These are phyloP conservation scores for Conomelus anceps DNA, from an alignment of 2,888 invertebrate species.

Conservation along the genomic window DNA sequence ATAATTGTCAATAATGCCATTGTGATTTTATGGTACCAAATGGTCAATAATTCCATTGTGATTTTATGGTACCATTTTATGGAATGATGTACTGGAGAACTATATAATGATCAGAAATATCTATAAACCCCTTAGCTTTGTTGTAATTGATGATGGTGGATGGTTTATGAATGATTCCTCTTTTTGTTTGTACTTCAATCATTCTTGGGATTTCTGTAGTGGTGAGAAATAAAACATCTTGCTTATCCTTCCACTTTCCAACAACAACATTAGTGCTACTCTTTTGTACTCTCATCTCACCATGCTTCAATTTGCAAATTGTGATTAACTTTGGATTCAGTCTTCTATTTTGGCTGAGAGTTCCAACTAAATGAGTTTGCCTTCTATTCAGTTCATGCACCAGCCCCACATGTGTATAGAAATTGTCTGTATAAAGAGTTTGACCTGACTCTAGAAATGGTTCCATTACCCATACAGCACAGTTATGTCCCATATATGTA, in stretches of 20 bases:
- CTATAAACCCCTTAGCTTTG: background rate
- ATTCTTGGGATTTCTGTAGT: background rate
- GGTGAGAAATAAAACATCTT: background rate
- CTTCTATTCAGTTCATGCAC: background rate
- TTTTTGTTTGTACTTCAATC: background rate
- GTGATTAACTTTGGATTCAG: background rate
- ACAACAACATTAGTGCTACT: background rate
- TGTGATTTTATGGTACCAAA: background rate
- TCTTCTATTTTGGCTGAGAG: background rate
- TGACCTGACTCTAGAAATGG: background rate
- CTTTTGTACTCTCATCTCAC: background rate
- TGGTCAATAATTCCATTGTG: background rate
- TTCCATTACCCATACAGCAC: too few relatives aligned
- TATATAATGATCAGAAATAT: background rate
- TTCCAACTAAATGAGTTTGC: background rate
- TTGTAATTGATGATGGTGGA: background rate
- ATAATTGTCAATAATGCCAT: background rate
- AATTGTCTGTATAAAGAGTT: background rate
- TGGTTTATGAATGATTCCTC: background rate
- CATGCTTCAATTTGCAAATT: background rate
- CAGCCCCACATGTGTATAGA: background rate
- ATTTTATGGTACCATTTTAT: background rate
- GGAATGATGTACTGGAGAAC: background rate
- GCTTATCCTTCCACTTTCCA: conserved; percentile 3
- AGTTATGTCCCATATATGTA: too few relatives aligned